A percentile compares a stretch with the other conserved stretches of the same genome.
These are phyloP conservation scores for Pseudococcus longispinus DNA, from an alignment of 2,888 invertebrate species.

Conservation along the genomic window DNA sequence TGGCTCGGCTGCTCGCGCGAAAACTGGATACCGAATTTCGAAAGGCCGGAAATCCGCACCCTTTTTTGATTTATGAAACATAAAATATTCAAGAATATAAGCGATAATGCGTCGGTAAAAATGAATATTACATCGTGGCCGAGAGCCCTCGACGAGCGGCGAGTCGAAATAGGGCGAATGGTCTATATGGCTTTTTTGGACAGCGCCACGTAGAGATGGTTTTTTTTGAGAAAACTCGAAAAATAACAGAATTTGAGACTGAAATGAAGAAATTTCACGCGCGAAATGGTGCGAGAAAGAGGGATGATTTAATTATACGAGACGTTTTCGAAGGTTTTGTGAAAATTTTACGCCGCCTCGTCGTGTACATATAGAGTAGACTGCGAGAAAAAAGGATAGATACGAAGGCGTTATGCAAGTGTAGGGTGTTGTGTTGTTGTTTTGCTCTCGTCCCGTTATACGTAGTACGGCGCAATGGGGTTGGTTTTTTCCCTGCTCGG, in stretches of 20 bases:
- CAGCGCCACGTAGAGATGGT: not conserved
- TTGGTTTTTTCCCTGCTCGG: not conserved
- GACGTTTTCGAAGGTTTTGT: constrained; percentile 17
- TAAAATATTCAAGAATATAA: constrained; percentile 37
- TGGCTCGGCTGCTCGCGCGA: constrained; percentile 15
- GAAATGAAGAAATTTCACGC: constrained; percentile 12
- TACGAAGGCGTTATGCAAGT: not conserved
- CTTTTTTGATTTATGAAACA: constrained; percentile 48
- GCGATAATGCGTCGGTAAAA: constrained; percentile 34
- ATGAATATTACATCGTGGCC: constrained; percentile 11
- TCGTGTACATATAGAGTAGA: not conserved
- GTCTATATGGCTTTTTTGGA: not conserved
- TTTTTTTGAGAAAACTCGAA: not conserved
- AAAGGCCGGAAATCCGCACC: constrained; percentile 49
- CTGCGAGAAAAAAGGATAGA: not conserved
- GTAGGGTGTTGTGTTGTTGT: not conserved
- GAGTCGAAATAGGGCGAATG: not conserved
- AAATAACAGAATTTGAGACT: not conserved
- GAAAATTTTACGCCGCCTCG: not conserved
- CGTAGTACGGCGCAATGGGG: not conserved
- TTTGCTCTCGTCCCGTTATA: not conserved
- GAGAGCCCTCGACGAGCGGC: not conserved
- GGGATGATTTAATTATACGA: constrained; percentile 10
- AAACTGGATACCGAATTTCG: constrained; percentile 42
- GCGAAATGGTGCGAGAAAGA: not conserved